Evolutionary conservation across 2,113 vertebrate species (phyloP).

Genomic region (Anguilla japonica): DNA sequence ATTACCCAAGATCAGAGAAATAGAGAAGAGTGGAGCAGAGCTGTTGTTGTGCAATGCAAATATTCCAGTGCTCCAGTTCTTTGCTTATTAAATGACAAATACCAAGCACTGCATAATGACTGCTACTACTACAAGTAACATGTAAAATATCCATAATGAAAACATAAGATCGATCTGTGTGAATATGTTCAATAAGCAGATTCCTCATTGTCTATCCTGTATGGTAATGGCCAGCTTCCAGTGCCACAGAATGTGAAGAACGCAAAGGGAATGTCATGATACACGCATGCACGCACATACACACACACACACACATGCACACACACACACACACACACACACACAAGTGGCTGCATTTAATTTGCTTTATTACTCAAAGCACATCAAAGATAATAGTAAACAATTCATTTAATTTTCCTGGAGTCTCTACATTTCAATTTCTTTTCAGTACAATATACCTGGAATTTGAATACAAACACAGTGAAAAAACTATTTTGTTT

Average conservation of each 20-base stretch:
- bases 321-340: neutral
- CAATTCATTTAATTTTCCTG: neutral
- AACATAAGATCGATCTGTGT: neutral
- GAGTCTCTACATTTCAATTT: neutral
- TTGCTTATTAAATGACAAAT: neutral
- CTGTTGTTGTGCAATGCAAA: neutral
- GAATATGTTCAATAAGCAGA: slow-evolving; percentile 58
- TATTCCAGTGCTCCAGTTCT: neutral
- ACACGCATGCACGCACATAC: too few relatives aligned
- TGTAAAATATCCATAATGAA: neutral
- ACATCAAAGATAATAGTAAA: neutral
- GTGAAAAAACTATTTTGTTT: neutral
- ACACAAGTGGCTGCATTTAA: neutral
- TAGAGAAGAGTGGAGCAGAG: neutral
- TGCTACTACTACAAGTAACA: neutral
- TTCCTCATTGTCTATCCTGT: slow-evolving; percentile 66
- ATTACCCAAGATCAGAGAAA: neutral
- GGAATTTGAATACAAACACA: neutral
- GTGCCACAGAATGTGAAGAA: neutral
- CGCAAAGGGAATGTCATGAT: neutral
- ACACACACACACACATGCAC: too few relatives aligned
- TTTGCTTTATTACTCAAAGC: neutral
- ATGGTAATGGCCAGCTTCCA: neutral
- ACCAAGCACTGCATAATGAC: neutral
- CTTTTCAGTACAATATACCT: neutral